These are phyloP conservation scores for Periophthalmus modestus DNA, from an alignment of 2,113 vertebrate species.

Conservation along the genomic window DNA sequence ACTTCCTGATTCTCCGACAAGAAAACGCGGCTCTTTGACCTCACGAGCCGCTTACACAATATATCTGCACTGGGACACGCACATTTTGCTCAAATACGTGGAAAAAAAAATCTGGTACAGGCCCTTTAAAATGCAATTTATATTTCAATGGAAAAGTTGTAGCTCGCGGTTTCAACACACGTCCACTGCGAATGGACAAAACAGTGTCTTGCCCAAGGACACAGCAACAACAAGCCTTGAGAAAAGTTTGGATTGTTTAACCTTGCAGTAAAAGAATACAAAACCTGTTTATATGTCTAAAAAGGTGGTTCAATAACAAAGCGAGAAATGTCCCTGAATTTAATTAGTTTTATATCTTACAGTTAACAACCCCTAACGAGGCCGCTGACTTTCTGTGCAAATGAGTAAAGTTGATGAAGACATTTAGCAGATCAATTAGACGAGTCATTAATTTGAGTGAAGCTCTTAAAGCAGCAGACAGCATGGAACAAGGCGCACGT, in stretches of 20 bases:
- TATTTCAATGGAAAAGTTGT: too few relatives aligned
- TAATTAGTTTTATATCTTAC: neutral
- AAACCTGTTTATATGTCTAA: neutral
- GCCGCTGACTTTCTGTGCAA: neutral
- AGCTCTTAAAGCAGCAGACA: neutral
- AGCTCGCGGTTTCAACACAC: too few relatives aligned
- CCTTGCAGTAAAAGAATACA: neutral
- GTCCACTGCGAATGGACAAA: too few relatives aligned
- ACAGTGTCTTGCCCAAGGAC: too few relatives aligned
- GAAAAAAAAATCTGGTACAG: neutral
- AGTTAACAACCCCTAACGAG: neutral
- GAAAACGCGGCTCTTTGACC: too few relatives aligned
- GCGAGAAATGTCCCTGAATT: neutral
- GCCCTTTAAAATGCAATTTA: too few relatives aligned
- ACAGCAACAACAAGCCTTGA: too few relatives aligned
- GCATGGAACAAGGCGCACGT: neutral
- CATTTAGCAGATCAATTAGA: conserved; percentile 7
- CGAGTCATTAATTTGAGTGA: conserved; percentile 1
- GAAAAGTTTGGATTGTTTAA: too few relatives aligned
- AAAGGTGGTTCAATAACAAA: neutral
- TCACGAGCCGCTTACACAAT: too few relatives aligned
- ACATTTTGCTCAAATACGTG: too few relatives aligned
- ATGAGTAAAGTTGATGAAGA: neutral
- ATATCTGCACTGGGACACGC: too few relatives aligned
- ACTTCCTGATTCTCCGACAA: too few relatives aligned